Conservation (phyloP, 2,888 invertebrate species). For the Ceraclea dissimilis region DNA sequence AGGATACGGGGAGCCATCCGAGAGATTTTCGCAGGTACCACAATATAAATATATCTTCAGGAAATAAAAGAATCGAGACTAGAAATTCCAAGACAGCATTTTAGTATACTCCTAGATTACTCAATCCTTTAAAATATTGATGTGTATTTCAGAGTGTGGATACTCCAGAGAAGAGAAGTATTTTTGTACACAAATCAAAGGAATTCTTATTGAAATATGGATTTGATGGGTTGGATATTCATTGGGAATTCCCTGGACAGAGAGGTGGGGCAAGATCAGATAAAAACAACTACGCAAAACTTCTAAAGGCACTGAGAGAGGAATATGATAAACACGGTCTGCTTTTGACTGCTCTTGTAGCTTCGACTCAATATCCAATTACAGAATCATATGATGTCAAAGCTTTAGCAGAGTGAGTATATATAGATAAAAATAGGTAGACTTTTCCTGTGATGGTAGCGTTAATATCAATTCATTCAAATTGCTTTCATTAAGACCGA, state of each 20-base stretch:
- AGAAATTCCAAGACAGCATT: too few relatives aligned
- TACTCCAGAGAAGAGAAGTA: neutral
- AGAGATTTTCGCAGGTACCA: constrained; percentile 49
- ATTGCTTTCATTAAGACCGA: too few relatives aligned
- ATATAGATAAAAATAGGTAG: too few relatives aligned
- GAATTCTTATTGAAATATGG: constrained; percentile 46
- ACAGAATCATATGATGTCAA: constrained; percentile 50
- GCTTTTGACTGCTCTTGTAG: constrained; percentile 53
- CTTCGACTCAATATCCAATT: constrained; percentile 43
- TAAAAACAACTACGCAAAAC: constrained; percentile 42
- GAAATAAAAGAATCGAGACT: too few relatives aligned
- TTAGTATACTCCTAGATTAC: too few relatives aligned
- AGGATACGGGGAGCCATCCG: constrained; percentile 60
- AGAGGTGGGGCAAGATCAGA: constrained; percentile 31
- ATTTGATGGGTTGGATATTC: constrained; percentile 66
- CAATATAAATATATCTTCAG: too few relatives aligned
- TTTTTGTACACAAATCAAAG: constrained; percentile 51
- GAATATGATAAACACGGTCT: constrained; percentile 47
- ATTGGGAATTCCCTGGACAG: constrained; percentile 60
- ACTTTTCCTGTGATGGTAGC: too few relatives aligned
- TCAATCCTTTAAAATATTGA: too few relatives aligned
- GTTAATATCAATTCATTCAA: too few relatives aligned
- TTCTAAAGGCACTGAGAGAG: constrained; percentile 49
- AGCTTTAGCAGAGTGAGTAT: neutral
- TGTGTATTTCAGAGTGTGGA: neutral